A percentile compares a stretch with the other conserved stretches of the same genome.
Conservation (phyloP, 1,140 invertebrate species). For the Drosophila kurseongensis region DNA sequence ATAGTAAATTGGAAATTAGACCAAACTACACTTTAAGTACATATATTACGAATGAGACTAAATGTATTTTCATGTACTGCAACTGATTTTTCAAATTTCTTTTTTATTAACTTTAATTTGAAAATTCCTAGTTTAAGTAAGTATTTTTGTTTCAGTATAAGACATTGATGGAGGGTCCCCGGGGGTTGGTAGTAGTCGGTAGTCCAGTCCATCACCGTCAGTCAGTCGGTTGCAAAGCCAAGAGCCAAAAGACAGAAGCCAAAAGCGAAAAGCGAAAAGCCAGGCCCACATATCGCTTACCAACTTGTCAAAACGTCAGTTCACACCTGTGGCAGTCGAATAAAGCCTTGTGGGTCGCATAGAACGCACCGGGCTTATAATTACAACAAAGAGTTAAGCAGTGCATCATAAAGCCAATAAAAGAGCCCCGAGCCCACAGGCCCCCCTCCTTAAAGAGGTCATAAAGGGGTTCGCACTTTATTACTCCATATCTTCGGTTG, state of each 20-base stretch:
- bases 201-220: constrained; percentile 42
- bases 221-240: constrained; percentile 19
- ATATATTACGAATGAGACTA: too few relatives aligned
- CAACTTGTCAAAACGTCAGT: constrained; percentile 53
- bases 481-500: constrained; percentile 35
- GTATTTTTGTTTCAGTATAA: constrained; percentile 13
- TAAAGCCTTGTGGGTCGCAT: constrained; percentile 18
- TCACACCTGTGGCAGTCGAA: constrained; percentile 56
- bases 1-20: too few relatives aligned
- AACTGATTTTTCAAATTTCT: neutral
- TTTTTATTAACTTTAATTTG: neutral
- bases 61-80: too few relatives aligned
- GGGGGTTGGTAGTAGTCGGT: constrained; percentile 10
- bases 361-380: constrained; percentile 32
- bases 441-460: neutral
- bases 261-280: constrained; percentile 3
- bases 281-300: constrained; percentile 60
- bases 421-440: constrained; percentile 18
- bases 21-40: too few relatives aligned
- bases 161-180: constrained; percentile 26
- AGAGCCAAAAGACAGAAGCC: constrained; percentile 6
- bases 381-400: constrained; percentile 9
- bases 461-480: constrained; percentile 8
- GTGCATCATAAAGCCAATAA: constrained; percentile 38
- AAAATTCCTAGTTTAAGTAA: too few relatives aligned